phyloP scores from a whole-genome alignment of 2,888 invertebrate genomes.

The Halictus ligatus region DNA sequence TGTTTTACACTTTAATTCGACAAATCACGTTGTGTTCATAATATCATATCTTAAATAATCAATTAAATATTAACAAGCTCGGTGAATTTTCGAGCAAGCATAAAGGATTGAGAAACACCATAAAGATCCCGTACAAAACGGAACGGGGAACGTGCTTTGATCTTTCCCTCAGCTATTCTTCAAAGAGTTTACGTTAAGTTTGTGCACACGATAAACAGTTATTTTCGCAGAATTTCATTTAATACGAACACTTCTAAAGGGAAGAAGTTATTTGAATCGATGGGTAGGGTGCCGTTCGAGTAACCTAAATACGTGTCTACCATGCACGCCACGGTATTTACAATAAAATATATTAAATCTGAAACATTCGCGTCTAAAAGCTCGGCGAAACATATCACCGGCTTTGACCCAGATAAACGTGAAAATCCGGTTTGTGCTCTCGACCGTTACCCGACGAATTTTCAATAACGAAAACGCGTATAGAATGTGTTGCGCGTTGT shows the following conservation, averaged over 20 bases:
- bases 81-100: no score
- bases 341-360: constrained; percentile 3
- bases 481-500: background rate
- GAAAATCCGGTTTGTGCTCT: constrained; percentile 16
- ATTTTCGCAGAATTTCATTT: background rate
- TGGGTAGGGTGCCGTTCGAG: background rate
- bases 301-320: background rate
- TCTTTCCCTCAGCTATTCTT: background rate
- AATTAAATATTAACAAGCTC: no score
- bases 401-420: background rate
- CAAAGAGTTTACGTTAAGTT: background rate
- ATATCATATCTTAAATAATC: no score
- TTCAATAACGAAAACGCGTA: constrained; percentile 29
- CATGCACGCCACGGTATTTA: background rate
- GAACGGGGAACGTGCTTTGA: no score
- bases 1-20: no score
- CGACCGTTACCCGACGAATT: constrained; percentile 6
- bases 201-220: background rate
- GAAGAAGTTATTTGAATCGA: background rate
- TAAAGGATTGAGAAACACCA: no score
- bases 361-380: constrained; percentile 4
- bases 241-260: background rate
- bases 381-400: background rate
- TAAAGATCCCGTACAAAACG: no score
- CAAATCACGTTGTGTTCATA: no score